Conservation (phyloP, 2,888 invertebrate genomes). For the Temnothorax ravouxi region DNA sequence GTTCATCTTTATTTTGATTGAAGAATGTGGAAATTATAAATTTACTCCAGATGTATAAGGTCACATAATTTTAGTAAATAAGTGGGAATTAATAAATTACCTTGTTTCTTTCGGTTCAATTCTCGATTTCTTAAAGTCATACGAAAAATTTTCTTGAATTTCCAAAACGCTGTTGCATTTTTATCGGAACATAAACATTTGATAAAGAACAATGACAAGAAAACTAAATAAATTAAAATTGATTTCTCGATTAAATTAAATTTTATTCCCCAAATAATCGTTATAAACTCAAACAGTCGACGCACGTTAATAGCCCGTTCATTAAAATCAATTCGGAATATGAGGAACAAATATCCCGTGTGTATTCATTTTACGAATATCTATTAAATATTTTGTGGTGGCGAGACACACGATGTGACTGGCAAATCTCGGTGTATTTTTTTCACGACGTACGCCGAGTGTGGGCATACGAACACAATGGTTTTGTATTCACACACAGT, state of each 20-base stretch:
- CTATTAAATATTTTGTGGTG: neutral
- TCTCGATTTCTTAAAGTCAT: neutral
- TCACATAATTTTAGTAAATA: neutral
- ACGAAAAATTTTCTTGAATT: neutral
- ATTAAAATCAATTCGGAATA: neutral
- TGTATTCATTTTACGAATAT: conserved; percentile 2
- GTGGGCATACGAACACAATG: neutral
- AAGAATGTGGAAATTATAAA: neutral
- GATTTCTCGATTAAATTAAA: neutral
- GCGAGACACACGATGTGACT: neutral
- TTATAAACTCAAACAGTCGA: neutral
- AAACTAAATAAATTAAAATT: neutral
- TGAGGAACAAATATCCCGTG: neutral
- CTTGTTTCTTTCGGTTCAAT: neutral
- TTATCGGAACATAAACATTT: neutral
- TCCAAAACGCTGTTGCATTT: neutral
- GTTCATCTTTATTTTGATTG: neutral
- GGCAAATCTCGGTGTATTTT: neutral
- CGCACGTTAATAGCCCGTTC: neutral
- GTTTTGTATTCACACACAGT: neutral
- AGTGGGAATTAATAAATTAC: neutral
- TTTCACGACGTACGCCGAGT: neutral
- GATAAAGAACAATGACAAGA: neutral
- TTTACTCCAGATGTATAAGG: neutral
- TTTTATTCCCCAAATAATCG: conserved; percentile 6